Conservation (phyloP, 2,888 invertebrate genomes). For the Drosophila niveifrons region DNA sequence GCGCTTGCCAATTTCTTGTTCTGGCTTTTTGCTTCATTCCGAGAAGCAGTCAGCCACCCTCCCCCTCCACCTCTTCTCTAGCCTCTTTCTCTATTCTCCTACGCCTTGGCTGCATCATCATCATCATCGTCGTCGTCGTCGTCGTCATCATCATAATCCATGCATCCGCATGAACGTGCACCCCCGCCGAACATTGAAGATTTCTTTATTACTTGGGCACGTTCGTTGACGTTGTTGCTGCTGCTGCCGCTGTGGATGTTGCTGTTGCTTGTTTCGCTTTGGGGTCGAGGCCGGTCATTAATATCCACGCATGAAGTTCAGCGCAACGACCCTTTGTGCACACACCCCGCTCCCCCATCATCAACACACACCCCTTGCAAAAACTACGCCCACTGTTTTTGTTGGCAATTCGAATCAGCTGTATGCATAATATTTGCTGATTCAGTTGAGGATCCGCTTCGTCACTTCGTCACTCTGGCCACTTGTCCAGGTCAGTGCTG, state of each 20-base stretch:
- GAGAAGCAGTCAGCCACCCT: constrained; percentile 50
- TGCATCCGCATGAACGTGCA: constrained; percentile 55
- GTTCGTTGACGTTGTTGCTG: constrained; percentile 56
- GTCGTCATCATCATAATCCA: constrained; percentile 36
- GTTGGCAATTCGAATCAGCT: constrained; percentile 64
- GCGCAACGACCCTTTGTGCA: constrained; percentile 52
- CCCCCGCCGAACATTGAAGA: constrained; percentile 68
- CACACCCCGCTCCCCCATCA: background rate
- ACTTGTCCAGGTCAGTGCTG: constrained; percentile 76
- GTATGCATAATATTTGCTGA: constrained; percentile 75
- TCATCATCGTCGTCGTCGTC: constrained; percentile 27
- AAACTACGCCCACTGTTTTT: constrained; percentile 32
- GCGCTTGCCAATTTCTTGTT: constrained; percentile 75
- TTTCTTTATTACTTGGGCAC: constrained; percentile 81
- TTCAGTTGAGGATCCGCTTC: constrained; percentile 72
- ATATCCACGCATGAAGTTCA: constrained; percentile 73
- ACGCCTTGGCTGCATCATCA: constrained; percentile 2
- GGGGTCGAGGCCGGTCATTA: constrained; percentile 83
- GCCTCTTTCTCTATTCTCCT: constrained; percentile 7
- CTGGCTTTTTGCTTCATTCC: constrained; percentile 54
- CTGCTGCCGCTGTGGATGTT: constrained; percentile 12
- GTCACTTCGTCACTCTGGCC: constrained; percentile 56
- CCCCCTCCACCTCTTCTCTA: background rate
- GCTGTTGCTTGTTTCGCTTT: constrained; percentile 38
- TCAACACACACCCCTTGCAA: background rate